These are phyloP conservation scores for Borostomias antarcticus DNA, from an alignment of 2,797 vertebrate genomes.

Conservation along the genomic window DNA sequence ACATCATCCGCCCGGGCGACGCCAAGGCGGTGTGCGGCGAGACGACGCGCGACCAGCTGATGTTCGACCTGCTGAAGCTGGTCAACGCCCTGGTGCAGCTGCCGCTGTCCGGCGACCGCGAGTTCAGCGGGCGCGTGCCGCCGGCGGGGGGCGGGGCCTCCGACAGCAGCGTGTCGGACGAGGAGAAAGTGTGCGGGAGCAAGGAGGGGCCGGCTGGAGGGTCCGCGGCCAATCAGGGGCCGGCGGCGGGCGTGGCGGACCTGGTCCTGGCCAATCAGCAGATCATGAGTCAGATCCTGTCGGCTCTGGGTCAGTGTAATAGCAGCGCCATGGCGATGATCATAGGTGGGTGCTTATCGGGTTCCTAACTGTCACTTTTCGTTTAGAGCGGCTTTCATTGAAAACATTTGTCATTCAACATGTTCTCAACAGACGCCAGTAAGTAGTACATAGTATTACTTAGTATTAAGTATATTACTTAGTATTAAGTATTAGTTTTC, in stretches of 20 bases:
- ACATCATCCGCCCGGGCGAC: constrained; percentile 96
- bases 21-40: constrained; percentile 96
- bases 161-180: constrained; percentile 93
- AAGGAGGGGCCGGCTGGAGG: constrained; percentile 88
- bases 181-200: constrained; percentile 96
- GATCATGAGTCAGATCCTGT: constrained; percentile 99
- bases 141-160: constrained; percentile 79
- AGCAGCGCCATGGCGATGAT: constrained; percentile 99
- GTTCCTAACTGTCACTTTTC: background rate
- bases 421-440: no score
- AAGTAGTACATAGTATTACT: no score
- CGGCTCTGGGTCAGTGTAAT: constrained; percentile 96
- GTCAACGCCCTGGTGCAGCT: constrained; percentile 95
- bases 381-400: no score
- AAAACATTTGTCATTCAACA: no score
- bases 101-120: constrained; percentile 91
- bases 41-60: constrained; percentile 95
- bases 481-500: no score
- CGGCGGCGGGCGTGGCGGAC: constrained; percentile 90
- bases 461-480: no score
- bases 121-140: constrained; percentile 89
- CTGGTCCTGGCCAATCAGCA: constrained; percentile 97
- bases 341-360: constrained; percentile 83
- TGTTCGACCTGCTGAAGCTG: constrained; percentile 97
- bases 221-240: constrained; percentile 79